Evolutionary conservation across 1,140 invertebrate genomes (phyloP).

Genomic region (Papilio polytes): DNA sequence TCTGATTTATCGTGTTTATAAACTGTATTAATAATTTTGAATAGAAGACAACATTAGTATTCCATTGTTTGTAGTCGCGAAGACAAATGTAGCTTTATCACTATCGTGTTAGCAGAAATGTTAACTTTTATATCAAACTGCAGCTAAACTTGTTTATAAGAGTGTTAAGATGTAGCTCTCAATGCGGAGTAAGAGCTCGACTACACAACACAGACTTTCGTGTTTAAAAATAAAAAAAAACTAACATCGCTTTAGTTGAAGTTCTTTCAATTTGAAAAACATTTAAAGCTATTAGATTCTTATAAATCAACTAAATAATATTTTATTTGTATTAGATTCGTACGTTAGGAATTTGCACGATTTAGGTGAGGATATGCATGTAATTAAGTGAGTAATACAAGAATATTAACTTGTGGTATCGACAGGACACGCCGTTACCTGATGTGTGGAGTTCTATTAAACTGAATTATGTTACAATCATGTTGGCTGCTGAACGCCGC

Average conservation of each 20-base stretch:
- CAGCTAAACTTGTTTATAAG: constrained; percentile 1
- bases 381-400: neutral
- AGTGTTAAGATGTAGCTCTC: neutral
- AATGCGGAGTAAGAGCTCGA: neutral
- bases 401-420: neutral
- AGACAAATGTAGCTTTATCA: neutral
- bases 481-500: neutral
- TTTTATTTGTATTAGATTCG: too few relatives aligned
- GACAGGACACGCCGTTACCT: neutral
- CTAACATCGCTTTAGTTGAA: neutral
- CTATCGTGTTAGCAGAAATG: neutral
- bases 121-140: neutral
- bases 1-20: neutral
- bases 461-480: constrained; percentile 1
- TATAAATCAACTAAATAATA: too few relatives aligned
- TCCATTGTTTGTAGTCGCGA: neutral
- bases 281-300: too few relatives aligned
- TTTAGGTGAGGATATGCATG: neutral
- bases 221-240: neutral
- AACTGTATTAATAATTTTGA: neutral
- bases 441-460: neutral
- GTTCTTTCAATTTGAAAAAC: neutral
- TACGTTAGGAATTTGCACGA: neutral
- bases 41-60: neutral
- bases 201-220: neutral